Evolutionary conservation across 1,140 invertebrate species (phyloP).

Genomic region (Lasioglossum baleicum): DNA sequence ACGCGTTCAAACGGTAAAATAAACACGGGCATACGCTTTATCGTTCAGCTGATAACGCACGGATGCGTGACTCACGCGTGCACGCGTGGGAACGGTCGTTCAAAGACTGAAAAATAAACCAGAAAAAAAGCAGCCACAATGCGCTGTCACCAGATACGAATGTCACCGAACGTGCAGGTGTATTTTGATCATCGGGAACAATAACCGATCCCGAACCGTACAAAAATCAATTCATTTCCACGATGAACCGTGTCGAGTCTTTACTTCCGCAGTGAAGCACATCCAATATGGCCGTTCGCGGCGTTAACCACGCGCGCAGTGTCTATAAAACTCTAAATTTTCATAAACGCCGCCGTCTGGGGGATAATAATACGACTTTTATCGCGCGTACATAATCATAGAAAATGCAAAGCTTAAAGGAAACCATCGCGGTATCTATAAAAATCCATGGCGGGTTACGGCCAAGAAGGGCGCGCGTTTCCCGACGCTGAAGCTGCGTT

Average conservation of each 20-base stretch:
- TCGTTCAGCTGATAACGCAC: constrained; percentile 23
- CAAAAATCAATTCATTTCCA: not conserved
- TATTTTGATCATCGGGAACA: no score
- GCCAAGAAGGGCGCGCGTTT: no score
- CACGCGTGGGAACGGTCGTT: constrained; percentile 16
- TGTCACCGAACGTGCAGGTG: no score
- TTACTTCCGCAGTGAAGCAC: not conserved
- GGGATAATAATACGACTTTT: not conserved
- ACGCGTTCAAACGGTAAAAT: not conserved
- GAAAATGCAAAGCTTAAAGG: not conserved
- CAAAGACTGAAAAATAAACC: not conserved
- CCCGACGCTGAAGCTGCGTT: no score
- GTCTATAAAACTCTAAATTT: not conserved
- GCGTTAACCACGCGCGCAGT: not conserved
- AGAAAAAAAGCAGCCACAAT: no score
- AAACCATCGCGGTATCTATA: not conserved
- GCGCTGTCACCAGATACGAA: no score
- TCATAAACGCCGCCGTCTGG: not conserved
- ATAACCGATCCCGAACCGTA: no score
- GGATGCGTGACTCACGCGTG: constrained; percentile 12
- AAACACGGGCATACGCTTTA: constrained; percentile 20
- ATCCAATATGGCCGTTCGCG: not conserved
- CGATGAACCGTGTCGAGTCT: not conserved
- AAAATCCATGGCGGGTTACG: no score
- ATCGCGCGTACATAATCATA: not conserved